Conservation (phyloP, 1,140 invertebrate genomes). For the Hetaerina americana region DNA sequence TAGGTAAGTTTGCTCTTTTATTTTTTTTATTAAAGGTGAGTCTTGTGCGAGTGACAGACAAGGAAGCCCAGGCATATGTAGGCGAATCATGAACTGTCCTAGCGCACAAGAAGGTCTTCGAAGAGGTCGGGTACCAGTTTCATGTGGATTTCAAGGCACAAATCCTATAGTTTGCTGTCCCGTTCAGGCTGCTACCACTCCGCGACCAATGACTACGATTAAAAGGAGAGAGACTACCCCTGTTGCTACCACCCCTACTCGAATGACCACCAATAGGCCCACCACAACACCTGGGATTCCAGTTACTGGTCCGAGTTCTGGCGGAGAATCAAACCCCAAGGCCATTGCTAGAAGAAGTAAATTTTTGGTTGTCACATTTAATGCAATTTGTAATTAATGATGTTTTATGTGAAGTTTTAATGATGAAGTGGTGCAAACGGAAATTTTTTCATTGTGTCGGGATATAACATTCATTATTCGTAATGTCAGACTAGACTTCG, state of each 20-base stretch:
- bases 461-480: too few relatives aligned
- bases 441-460: too few relatives aligned
- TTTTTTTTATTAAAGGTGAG: too few relatives aligned
- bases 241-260: background rate
- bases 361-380: background rate
- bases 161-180: constrained; percentile 11
- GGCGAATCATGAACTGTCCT: background rate
- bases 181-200: background rate
- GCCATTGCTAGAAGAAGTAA: background rate
- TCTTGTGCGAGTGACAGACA: too few relatives aligned
- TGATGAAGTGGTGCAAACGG: too few relatives aligned
- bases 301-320: background rate
- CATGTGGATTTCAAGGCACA: constrained; percentile 4
- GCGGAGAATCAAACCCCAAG: background rate
- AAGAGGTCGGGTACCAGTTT: background rate
- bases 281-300: background rate
- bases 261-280: background rate
- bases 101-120: background rate
- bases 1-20: too few relatives aligned
- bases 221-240: too few relatives aligned
- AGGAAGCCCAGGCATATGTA: background rate
- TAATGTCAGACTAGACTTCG: too few relatives aligned
- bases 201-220: too few relatives aligned
- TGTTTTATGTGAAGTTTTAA: too few relatives aligned
- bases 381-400: too few relatives aligned